Percentiles rank a stretch among this genome's conserved stretches.
Evolutionary conservation across 2,888 invertebrate genomes (phyloP).

Genomic region (Sphaerophoria taeniata): DNA sequence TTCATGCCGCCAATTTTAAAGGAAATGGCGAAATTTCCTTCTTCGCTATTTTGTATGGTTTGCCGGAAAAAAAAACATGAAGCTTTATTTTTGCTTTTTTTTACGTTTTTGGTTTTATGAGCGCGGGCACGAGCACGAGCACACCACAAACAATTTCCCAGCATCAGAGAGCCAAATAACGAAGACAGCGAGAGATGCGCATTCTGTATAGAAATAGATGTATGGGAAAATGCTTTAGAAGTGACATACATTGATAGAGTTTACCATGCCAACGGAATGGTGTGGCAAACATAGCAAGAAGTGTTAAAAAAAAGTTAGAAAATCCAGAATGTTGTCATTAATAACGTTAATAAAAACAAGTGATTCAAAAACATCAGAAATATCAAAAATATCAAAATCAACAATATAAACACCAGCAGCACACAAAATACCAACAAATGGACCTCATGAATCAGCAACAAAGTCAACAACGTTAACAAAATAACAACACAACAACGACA

Average conservation of each 20-base stretch:
- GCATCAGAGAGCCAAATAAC: constrained; percentile 38
- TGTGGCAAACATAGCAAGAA: constrained; percentile 1
- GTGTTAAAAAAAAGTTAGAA: no score
- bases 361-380: no score
- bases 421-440: no score
- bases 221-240: not conserved
- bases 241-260: constrained; percentile 12
- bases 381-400: no score
- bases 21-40: constrained; percentile 36
- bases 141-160: constrained; percentile 36
- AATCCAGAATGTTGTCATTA: no score
- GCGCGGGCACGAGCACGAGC: constrained; percentile 26
- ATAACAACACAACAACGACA: no score
- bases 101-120: constrained; percentile 5
- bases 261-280: constrained; percentile 21
- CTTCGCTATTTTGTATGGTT: constrained; percentile 45
- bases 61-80: constrained; percentile 40
- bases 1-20: constrained; percentile 32
- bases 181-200: constrained; percentile 51
- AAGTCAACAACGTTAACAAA: no score
- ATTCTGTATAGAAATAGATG: constrained; percentile 20
- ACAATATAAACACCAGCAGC: no score
- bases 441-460: no score
- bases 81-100: constrained; percentile 41
- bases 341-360: no score